Conservation (phyloP, 64 coral and sea anemone species). For the Pachyseris speciosa region DNA sequence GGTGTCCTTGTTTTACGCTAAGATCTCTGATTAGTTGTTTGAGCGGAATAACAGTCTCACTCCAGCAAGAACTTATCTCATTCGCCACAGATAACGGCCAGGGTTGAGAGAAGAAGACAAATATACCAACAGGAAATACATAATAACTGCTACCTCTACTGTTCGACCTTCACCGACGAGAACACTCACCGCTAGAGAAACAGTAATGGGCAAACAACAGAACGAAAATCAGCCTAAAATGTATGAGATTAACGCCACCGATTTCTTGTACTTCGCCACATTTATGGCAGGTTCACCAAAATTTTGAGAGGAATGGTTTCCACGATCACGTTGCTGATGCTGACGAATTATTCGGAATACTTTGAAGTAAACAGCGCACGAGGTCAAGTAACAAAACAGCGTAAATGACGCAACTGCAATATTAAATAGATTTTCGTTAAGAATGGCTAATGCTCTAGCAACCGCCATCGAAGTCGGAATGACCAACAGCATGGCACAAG, state of each 20-base stretch:
- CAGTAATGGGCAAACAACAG: background rate
- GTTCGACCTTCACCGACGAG: background rate
- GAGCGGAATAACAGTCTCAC: background rate
- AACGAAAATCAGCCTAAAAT: background rate
- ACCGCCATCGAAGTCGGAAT: no score
- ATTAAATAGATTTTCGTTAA: background rate
- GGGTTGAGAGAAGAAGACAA: background rate
- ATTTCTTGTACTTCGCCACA: background rate
- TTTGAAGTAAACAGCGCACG: background rate
- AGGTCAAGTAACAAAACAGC: background rate
- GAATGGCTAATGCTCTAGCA: background rate
- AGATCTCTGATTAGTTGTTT: background rate
- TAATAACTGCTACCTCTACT: background rate
- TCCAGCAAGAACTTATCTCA: background rate
- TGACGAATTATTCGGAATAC: background rate
- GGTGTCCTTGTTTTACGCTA: background rate
- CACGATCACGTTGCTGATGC: background rate
- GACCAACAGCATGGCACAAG: background rate
- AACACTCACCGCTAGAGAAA: no score
- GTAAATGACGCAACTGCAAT: background rate
- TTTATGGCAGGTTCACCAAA: background rate
- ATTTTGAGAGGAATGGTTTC: background rate
- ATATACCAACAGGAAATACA: background rate
- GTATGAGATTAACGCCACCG: background rate
- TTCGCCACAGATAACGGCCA: slow-evolving; percentile 10